phyloP scores from a whole-genome alignment of 2,888 invertebrate species.

The Panzeria rudis region DNA sequence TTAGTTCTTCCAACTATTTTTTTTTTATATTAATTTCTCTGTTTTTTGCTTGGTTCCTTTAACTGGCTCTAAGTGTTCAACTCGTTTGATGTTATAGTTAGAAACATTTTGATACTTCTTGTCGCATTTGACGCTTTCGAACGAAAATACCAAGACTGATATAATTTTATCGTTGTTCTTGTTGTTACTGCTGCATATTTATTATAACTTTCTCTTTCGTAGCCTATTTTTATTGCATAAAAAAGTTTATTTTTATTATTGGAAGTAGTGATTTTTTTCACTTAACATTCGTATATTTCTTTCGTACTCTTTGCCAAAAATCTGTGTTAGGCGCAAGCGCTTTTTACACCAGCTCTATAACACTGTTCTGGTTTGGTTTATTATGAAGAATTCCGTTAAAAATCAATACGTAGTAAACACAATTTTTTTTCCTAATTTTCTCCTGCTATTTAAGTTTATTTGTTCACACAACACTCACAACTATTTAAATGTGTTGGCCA shows the following conservation, averaged over 20 bases:
- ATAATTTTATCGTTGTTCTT: background rate
- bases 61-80: slow-evolving; percentile 49
- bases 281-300: slow-evolving; percentile 8
- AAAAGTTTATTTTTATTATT: slow-evolving; percentile 38
- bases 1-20: background rate
- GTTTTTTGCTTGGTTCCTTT: slow-evolving; percentile 5
- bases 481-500: slow-evolving; percentile 15
- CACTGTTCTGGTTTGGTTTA: background rate
- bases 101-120: slow-evolving; percentile 39
- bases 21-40: background rate
- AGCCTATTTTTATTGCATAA: slow-evolving; percentile 32
- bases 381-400: slow-evolving; percentile 45
- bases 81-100: slow-evolving; percentile 56
- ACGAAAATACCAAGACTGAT: slow-evolving; percentile 16
- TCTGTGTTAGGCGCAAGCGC: slow-evolving; percentile 52
- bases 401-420: slow-evolving; percentile 51
- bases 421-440: background rate
- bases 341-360: background rate
- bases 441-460: slow-evolving; percentile 2
- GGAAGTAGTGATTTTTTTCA: slow-evolving; percentile 50
- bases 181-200: slow-evolving; percentile 23
- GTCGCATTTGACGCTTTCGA: slow-evolving; percentile 25
- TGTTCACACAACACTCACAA: background rate
- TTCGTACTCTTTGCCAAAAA: slow-evolving; percentile 42
- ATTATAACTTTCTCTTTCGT: slow-evolving; percentile 43